Evolutionary conservation across 2,797 vertebrate species (phyloP).

Genomic region (Clarias laeviceps): DNA sequence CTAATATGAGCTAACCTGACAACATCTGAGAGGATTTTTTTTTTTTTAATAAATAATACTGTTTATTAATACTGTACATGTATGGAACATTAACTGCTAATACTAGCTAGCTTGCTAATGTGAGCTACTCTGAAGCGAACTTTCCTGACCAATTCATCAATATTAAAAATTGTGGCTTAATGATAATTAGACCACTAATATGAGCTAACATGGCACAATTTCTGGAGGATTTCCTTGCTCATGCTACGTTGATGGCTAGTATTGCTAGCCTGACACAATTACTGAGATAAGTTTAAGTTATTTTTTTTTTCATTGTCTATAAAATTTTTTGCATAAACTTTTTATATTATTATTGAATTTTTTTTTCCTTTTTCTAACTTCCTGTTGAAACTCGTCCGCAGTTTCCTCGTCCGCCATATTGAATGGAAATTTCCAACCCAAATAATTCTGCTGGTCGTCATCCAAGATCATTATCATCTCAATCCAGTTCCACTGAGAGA

Average conservation of each 20-base stretch:
- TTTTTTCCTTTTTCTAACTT: no score
- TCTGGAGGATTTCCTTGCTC: no score
- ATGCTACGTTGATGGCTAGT: no score
- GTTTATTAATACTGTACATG: no score
- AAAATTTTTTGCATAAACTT: no score
- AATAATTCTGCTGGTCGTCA: not conserved
- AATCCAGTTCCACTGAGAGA: not conserved
- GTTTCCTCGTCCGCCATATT: no score
- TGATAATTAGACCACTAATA: not conserved
- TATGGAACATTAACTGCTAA: no score
- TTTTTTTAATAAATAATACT: not conserved
- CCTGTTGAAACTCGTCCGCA: no score
- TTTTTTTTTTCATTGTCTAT: not conserved
- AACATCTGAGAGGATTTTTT: not conserved
- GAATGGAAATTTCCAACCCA: not conserved
- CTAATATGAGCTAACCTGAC: not conserved
- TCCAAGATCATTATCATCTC: no score
- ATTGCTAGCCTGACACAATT: not conserved
- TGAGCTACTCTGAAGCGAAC: no score
- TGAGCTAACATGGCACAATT: not conserved
- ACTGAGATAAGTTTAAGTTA: not conserved
- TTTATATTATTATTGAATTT: no score
- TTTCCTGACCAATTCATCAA: not conserved
- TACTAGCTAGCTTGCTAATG: no score
- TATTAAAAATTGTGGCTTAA: not conserved